These are phyloP conservation scores for Dryobotodes eremita DNA, from an alignment of 2,888 invertebrate genomes.

Conservation along the genomic window DNA sequence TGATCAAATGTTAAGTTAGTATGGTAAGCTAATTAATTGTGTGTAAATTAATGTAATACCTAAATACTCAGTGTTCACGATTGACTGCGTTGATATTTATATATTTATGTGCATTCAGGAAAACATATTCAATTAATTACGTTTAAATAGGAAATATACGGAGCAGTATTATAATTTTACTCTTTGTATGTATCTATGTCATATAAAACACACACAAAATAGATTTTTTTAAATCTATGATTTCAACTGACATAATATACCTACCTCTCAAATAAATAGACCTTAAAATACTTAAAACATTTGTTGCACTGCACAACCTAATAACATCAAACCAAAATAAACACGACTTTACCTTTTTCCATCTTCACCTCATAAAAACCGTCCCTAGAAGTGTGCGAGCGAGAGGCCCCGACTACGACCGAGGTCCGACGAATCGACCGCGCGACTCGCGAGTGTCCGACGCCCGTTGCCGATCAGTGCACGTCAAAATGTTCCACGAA, in stretches of 20 bases:
- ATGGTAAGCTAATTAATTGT: constrained; percentile 21
- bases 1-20: neutral
- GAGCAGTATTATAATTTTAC: neutral
- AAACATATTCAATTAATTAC: constrained; percentile 4
- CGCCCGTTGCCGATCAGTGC: constrained; percentile 52
- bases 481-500: constrained; percentile 76
- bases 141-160: neutral
- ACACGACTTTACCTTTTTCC: neutral
- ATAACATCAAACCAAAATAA: neutral
- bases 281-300: no score
- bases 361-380: constrained; percentile 25
- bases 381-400: constrained; percentile 45
- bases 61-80: neutral
- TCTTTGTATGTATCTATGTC: neutral
- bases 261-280: neutral
- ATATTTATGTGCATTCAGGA: constrained; percentile 20
- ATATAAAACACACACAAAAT: neutral
- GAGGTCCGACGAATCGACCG: constrained; percentile 62
- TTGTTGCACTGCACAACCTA: neutral
- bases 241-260: neutral
- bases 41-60: neutral
- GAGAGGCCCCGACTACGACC: constrained; percentile 64
- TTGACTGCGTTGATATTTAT: neutral
- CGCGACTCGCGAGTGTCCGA: constrained; percentile 57
- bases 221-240: neutral